A percentile compares a stretch with the other conserved stretches of the same genome.
Conservation (phyloP, 2,797 vertebrate genomes). For the Monodelphis domestica region DNA sequence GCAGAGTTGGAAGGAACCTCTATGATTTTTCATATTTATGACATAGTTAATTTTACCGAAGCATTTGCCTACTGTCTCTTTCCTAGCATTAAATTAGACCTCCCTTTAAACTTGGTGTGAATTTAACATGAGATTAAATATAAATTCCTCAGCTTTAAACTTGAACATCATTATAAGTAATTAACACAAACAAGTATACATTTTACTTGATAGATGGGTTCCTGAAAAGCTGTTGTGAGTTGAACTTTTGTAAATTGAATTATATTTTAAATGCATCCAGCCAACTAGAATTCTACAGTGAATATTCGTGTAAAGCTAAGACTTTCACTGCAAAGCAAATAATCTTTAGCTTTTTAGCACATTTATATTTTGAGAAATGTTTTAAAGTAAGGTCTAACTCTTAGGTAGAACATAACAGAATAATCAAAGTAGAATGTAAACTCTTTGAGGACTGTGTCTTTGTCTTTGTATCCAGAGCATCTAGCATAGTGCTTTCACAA, state of each 20-base stretch:
- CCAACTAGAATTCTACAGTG: conserved; percentile 1
- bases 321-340: conserved; percentile 3
- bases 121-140: conserved; percentile 18
- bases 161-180: conserved; percentile 6
- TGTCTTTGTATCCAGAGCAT: neutral
- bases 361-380: conserved; percentile 3
- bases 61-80: neutral
- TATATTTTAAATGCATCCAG: conserved; percentile 28
- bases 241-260: conserved; percentile 30
- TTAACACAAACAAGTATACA: neutral
- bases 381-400: neutral
- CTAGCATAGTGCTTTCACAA: neutral
- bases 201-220: conserved; percentile 36
- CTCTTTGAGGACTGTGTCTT: neutral
- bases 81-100: neutral
- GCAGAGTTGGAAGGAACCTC: neutral
- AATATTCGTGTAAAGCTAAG: neutral
- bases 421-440: neutral
- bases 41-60: neutral
- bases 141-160: conserved; percentile 26
- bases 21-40: neutral
- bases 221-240: neutral
- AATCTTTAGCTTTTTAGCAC: neutral
- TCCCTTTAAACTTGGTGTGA: neutral
- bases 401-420: neutral